Evolutionary conservation across 2,888 invertebrate genomes (phyloP), one percentile per base, ranked within the genome.

Genomic region (Caenorhabditis wallacei): DNA sequence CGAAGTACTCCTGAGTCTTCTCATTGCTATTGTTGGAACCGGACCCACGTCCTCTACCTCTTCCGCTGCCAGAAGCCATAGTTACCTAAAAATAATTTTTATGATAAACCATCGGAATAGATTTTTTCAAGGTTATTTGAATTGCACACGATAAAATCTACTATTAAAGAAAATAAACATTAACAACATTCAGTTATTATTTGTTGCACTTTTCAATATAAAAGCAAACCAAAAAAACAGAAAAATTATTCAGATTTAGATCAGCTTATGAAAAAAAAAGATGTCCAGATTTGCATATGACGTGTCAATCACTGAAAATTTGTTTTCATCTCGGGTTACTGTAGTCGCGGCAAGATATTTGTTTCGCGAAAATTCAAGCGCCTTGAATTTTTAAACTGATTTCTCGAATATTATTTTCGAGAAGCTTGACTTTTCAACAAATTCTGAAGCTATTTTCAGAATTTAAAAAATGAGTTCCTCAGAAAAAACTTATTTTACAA

Each of bases 31-130:
- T 64, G 57, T 71, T 64, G 8, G 30, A 5, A 16, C 71, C 79
- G 2, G 71, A 71, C 16, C 80, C 30, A 30, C 30, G 30, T 30
- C 30, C 80, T 59, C 80, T 71, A n/a, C 80, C 80, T 72, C 80
- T 57, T 16, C 71, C 80, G 30, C 66, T 43, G 10, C 72, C 68
- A 22, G 76, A 76, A 20, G 59, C 46, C 76, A 76, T 76, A 51
- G 3, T 75, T 68, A 68, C 66, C 66, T 66, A 16, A 24, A 75
- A 74, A 70, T n/a, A 63, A 5, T 30, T 5, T 30, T 30, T 3
- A 18, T 7, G 51, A 48, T n/a, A 64, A 64, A n/a, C n/a, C n/a
- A n/a, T n/a, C n/a, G n/a, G n/a, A n/a, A n/a, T n/a, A n/a, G n/a
- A n/a, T n/a, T n/a, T n/a, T n/a, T n/a, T n/a, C n/a, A n/a, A n/a